phyloP scores from a whole-genome alignment of 2,888 invertebrate species.

The Coelopa pilipes region DNA sequence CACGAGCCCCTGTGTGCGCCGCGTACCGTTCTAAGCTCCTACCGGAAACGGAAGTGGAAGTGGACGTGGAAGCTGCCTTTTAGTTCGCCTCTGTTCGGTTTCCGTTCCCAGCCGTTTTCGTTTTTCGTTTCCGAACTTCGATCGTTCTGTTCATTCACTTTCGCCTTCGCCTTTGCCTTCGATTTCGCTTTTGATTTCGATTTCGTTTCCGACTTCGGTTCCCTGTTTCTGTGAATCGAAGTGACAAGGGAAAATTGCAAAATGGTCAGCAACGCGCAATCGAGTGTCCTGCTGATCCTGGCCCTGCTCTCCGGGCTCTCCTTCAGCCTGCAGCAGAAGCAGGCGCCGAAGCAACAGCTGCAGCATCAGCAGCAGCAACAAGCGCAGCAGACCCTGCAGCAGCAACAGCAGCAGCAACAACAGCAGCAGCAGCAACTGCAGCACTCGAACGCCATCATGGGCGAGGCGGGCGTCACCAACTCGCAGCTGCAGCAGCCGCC shows the following conservation, averaged over 20 bases:
- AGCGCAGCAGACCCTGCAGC: slow-evolving; percentile 42
- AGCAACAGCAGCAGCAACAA: slow-evolving; percentile 53
- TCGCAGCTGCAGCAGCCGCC: slow-evolving; percentile 54
- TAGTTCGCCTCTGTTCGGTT: no score
- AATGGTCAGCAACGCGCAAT: not conserved
- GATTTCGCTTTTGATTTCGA: not conserved
- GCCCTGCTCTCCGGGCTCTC: slow-evolving; percentile 38
- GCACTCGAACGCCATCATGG: slow-evolving; percentile 62
- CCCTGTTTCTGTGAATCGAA: not conserved
- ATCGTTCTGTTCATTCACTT: not conserved
- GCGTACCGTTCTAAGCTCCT: no score
- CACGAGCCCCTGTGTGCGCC: no score
- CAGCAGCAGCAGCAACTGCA: slow-evolving; percentile 50
- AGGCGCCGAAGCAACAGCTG: slow-evolving; percentile 14
- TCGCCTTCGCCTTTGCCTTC: not conserved
- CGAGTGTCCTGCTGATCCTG: slow-evolving; percentile 33
- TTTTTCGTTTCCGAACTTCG: slow-evolving; percentile 2
- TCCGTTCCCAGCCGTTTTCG: not conserved
- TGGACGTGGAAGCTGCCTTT: no score
- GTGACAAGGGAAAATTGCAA: not conserved
- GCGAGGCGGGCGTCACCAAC: slow-evolving; percentile 59
- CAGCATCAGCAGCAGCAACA: slow-evolving; percentile 32
- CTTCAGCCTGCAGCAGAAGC: slow-evolving; percentile 42
- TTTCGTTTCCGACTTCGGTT: not conserved
- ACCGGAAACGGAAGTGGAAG: no score